Percentiles rank a stretch among this genome's conserved stretches.
Evolutionary conservation across 92 coral and sea anemone genomes (phyloP).

Genomic region (Palythoa heliodiscus): DNA sequence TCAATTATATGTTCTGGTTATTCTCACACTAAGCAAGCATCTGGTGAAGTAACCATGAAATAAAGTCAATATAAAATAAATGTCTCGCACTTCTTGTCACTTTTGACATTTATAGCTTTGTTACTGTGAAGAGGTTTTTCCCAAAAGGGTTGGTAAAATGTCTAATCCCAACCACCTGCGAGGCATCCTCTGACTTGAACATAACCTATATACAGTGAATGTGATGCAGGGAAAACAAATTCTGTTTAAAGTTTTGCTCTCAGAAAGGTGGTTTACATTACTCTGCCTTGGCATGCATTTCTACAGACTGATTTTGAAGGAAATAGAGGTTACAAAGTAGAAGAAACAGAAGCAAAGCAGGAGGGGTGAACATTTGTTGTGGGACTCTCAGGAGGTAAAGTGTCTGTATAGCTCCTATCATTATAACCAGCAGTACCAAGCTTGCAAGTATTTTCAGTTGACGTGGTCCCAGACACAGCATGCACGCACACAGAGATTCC

Average conservation of each 20-base stretch:
- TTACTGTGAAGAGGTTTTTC: no score
- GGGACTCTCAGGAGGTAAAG: conserved; percentile 46
- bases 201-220: no score
- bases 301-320: conserved; percentile 11
- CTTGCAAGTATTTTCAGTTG: conserved; percentile 53
- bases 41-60: no score
- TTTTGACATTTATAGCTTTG: no score
- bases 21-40: no score
- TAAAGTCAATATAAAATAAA: no score
- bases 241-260: background rate
- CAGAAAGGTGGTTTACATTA: background rate
- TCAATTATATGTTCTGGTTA: no score
- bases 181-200: no score
- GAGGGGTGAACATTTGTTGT: conserved; percentile 26
- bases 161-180: no score
- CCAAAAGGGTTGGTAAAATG: no score
- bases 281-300: conserved; percentile 14
- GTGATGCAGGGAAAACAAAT: no score
- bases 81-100: no score
- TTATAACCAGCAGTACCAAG: conserved; percentile 54
- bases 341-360: conserved; percentile 1
- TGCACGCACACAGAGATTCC: conserved; percentile 62
- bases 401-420: conserved; percentile 65
- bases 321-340: conserved; percentile 15
- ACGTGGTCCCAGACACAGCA: conserved; percentile 64